Evolutionary conservation across 1,140 invertebrate genomes (phyloP), one percentile per base, ranked within the genome.

Genomic region (Marisa cornuarietis): DNA sequence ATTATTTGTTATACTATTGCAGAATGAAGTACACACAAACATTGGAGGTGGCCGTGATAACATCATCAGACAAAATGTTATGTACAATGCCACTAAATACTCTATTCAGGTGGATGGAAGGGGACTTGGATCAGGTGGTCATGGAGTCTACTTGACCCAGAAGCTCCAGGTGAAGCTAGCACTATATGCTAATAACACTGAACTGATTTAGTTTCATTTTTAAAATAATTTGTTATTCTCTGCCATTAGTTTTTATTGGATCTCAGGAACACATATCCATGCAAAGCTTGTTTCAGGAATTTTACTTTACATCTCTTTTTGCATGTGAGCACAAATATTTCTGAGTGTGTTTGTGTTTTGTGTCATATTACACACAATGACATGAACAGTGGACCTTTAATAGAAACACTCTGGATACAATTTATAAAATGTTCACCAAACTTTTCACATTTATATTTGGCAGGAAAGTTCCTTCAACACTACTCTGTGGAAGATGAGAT

Each of bases 381-480:
- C 16, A 58, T 58, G 54, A 58, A 18, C 16, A 42, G 31, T 0
- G 1, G 3, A 42, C 31, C 31, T 42, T 2, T 42, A 42, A 42
- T 42, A 6, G 1, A 0, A 58, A 2, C 11, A 58, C 11, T 58
- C 16, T 58, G 54, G 54, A 58, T 14, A 58, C 4, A 14, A 11
- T 18, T 14, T 11, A 2, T 6, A 18, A 18, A 18, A 58, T 58
- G 4, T 58, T 58, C 4, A 3, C 54, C 11, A 58, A 18, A 58
- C 16, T 58, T 11, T 58, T 11, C 9, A 6, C 9, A 58, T 58
- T 18, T 42, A 42, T 58, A 18, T 58, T 58, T 58, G 54, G 2
- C 24, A 86, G 85, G 52, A 74, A 58, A 74, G 84, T 49, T 84
- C 84, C n/a, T 86, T 84, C 66, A 85, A 71, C 18, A 80, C 72